A percentile compares a stretch with the other conserved stretches of the same genome.
These are phyloP conservation scores for Alcis repandata DNA, from an alignment of 2,888 invertebrate species.

Conservation along the genomic window DNA sequence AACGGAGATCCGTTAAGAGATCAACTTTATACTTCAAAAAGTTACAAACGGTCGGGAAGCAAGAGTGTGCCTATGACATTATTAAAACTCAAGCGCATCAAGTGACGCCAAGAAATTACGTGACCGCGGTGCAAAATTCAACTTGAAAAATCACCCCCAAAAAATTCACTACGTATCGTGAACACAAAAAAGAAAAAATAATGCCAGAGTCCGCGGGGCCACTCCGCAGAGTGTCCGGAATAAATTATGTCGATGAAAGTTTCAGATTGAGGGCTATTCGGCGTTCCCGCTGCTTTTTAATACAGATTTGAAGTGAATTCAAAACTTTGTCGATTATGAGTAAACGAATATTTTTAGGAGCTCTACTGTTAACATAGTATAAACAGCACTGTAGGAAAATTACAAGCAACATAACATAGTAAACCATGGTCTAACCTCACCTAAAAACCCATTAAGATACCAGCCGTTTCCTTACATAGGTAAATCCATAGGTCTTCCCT, in stretches of 20 bases:
- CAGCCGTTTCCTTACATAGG: too few relatives aligned
- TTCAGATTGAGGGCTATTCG: slow-evolving; percentile 72
- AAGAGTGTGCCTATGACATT: slow-evolving; percentile 73
- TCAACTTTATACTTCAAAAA: slow-evolving; percentile 20
- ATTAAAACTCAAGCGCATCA: slow-evolving; percentile 81
- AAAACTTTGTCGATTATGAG: slow-evolving; percentile 52
- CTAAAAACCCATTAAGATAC: not conserved
- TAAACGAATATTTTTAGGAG: slow-evolving; percentile 25
- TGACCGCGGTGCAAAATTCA: slow-evolving; percentile 78
- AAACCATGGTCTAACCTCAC: too few relatives aligned
- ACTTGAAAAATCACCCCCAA: slow-evolving; percentile 73
- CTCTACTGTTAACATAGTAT: not conserved
- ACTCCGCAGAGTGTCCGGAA: slow-evolving; percentile 75
- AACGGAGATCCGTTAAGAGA: slow-evolving; percentile 6
- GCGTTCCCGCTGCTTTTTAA: slow-evolving; percentile 60
- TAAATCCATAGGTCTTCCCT: not conserved
- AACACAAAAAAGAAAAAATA: slow-evolving; percentile 77
- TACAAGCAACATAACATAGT: not conserved
- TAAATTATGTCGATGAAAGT: slow-evolving; percentile 83
- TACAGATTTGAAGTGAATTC: slow-evolving; percentile 65
- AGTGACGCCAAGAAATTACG: slow-evolving; percentile 81
- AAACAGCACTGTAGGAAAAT: not conserved
- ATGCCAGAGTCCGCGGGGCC: slow-evolving; percentile 64
- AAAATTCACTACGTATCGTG: slow-evolving; percentile 70
- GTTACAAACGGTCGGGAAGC: slow-evolving; percentile 30